Percentiles rank a stretch among this genome's conserved stretches.
Conservation (phyloP, 2,888 invertebrate species). For the Ophioninae sp. region DNA sequence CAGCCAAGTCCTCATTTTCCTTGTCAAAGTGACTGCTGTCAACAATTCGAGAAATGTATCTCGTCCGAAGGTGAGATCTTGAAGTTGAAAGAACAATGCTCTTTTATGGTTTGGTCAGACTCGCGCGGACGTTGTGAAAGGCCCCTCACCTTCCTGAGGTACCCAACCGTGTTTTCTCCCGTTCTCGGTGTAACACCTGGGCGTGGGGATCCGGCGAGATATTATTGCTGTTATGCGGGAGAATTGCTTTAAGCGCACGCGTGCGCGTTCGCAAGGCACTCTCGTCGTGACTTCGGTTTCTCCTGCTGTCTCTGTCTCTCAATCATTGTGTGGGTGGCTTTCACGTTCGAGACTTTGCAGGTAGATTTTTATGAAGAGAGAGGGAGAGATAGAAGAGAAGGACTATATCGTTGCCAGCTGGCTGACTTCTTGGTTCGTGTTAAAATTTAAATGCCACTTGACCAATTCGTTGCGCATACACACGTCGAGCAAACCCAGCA, state of each 20-base stretch:
- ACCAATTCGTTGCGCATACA: conserved; percentile 72
- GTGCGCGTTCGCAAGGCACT: conserved; percentile 62
- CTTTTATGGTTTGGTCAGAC: conserved; percentile 2
- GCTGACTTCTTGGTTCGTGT: conserved; percentile 62
- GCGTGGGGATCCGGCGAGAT: conserved; percentile 68
- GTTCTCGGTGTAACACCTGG: conserved; percentile 64
- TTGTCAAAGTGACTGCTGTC: too few species aligned
- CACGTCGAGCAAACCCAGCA: conserved; percentile 57
- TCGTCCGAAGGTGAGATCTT: background rate
- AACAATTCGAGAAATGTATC: background rate
- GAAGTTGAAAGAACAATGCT: conserved; percentile 6
- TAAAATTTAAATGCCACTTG: conserved; percentile 75
- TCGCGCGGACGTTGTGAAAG: conserved; percentile 63
- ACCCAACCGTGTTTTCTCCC: conserved; percentile 58
- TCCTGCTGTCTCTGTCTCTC: conserved; percentile 21
- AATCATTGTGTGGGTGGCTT: conserved; percentile 57
- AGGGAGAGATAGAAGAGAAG: conserved; percentile 1
- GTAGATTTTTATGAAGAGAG: conserved; percentile 14
- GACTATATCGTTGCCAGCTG: conserved; percentile 36
- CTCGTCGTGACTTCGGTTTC: conserved; percentile 53
- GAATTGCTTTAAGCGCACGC: conserved; percentile 56
- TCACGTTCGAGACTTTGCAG: conserved; percentile 42
- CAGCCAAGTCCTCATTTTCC: too few species aligned
- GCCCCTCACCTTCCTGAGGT: conserved; percentile 57
- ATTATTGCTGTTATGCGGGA: conserved; percentile 63